Conservation (phyloP, 2,797 vertebrate genomes). For the Chelidonichthys spinosus region DNA sequence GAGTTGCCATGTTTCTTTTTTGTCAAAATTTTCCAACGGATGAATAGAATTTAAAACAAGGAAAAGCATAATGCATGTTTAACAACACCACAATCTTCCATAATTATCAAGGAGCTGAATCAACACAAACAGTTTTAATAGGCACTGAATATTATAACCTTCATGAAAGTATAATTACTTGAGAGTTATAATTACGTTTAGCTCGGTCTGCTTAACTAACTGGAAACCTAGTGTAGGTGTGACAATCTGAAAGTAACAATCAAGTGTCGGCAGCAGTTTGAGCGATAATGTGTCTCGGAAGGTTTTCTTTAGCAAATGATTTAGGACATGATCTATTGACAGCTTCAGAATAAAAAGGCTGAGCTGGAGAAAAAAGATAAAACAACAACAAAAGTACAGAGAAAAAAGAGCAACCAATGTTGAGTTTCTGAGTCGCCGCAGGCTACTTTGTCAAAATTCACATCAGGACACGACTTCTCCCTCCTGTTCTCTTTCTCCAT, state of each 20-base stretch:
- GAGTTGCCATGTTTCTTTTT: too few relatives aligned
- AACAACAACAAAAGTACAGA: slow-evolving; percentile 2
- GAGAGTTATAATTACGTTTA: not conserved
- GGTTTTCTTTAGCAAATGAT: slow-evolving; percentile 43
- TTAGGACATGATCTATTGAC: slow-evolving; percentile 39
- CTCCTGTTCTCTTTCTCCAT: not conserved
- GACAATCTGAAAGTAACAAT: not conserved
- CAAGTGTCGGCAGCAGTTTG: slow-evolving; percentile 3
- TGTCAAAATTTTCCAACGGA: too few relatives aligned
- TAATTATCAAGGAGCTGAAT: not conserved
- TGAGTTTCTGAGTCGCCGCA: slow-evolving; percentile 23
- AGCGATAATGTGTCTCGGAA: not conserved
- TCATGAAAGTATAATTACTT: not conserved
- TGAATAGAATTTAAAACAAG: too few relatives aligned
- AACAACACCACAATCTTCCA: not conserved
- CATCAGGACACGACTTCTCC: not conserved
- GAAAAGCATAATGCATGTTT: not conserved
- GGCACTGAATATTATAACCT: not conserved
- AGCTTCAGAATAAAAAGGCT: slow-evolving; percentile 23
- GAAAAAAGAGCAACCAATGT: slow-evolving; percentile 30
- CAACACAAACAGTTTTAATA: not conserved
- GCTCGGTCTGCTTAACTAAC: not conserved
- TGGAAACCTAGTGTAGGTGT: not conserved
- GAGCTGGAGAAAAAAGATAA: slow-evolving; percentile 10
- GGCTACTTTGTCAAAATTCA: slow-evolving; percentile 33